Evolutionary conservation across 1,140 invertebrate species (phyloP), one percentile per base, ranked within the genome.

Genomic region (Drosophila hydei): DNA sequence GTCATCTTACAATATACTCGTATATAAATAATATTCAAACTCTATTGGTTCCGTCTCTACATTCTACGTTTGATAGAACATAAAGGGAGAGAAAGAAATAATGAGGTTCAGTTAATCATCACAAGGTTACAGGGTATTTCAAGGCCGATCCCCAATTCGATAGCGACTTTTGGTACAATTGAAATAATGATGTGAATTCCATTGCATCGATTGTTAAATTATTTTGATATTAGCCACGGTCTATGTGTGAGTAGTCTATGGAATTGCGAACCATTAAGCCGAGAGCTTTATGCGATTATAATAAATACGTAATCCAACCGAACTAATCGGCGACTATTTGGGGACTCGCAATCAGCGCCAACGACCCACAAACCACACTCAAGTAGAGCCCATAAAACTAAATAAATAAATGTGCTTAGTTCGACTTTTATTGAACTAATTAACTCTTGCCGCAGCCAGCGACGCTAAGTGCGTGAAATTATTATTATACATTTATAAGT

Each of bases 281-380:
- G 18, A 21, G 19, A 11, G 23, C 67, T 21, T 55, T 70, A 63
- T 63, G 42, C 60, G 42, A 63, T 70, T 70, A 55, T 40, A 63
- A 50, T 50, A 30, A 63, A 55, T 52, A 38, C 30, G 27, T 25
- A 47, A 69, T 54, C 16, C 48, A 18, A 14, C 25, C 18, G 30
- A 36, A 21, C 3, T 36, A 40, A 55, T 33, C 38, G 16, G 8
- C 25, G 14, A 12, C 14, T 9, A 47, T 62, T 62, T 62, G 19
- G 11, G 1, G 2, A 54, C 18, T 18, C 16, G 8, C 19, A 42
- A 52, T 11, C 11, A n/a, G n/a, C n/a, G n/a, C n/a, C 3, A 40
- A n/a, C 4, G 4, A 27, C 47, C 8, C 23, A 48, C 45, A 27
- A 27, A 48, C 23, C 45, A 48, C 23, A 40, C 43, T 3, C 0